Evolutionary conservation across 2,888 invertebrate genomes (phyloP), one percentile per base, ranked within the genome.

Genomic region (Gasteruption jaculator): DNA sequence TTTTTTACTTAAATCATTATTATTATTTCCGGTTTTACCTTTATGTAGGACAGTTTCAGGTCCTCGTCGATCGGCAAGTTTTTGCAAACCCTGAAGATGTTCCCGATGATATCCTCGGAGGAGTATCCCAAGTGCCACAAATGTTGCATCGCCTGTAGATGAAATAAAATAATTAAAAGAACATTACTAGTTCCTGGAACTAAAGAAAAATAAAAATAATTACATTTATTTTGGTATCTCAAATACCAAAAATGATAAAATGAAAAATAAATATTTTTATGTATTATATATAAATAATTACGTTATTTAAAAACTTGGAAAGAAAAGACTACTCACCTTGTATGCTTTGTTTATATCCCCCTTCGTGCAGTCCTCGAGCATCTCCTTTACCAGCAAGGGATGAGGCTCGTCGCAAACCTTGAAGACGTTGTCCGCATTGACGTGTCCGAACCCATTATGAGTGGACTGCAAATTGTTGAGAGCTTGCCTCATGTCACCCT

Each of bases 401-500:
- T 97, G 97, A 0, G 99, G 99, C 72, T 99, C 97, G 71, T 99
- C 99, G 69, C 99, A 99, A 7, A 97, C 95, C 79, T 94, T 95
- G 69, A 96, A 97, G 14, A 99, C 99, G 75, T 95, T 91, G 53
- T 88, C 86, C 35, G 89, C 83, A 52, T 85, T 90, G n/a, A 99
- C 86, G 60, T 85, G 83, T 1, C 85, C 86, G 73, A 93, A 96
- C 6, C 92, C 93, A 68, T 94, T 92, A 35, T 85, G 85, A 0
- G 93, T 93, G 1, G 93, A 91, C 73, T 99, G 97, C 39, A 99
- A 74, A 76, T 99, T 99, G 74, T 99, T 99, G 31, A 99, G 76
- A 0, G 89, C 97, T 64, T 99, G 93, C 57, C 99, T 79, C 89
- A 99, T 89, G 71, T 99, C 99, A 1, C 99, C 99, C 73, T 99